These are phyloP conservation scores for Chionodraco myersi DNA, from an alignment of 2,113 vertebrate genomes.

Conservation along the genomic window DNA sequence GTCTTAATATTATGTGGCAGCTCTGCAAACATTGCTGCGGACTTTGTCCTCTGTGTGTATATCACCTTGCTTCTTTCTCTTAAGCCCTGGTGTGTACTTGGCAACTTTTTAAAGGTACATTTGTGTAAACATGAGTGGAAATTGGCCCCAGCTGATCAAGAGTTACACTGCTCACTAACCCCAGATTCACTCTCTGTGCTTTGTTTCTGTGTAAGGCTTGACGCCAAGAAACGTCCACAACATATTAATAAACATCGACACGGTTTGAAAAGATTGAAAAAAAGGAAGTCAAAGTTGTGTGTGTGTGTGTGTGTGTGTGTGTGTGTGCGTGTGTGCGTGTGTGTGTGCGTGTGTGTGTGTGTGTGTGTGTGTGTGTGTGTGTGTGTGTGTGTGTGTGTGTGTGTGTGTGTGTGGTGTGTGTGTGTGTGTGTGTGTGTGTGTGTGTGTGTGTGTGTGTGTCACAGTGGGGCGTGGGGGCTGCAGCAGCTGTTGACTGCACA, in stretches of 20 bases:
- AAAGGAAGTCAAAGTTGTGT: background rate
- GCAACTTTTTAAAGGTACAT: too few species aligned
- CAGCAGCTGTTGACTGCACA: constrained; percentile 67
- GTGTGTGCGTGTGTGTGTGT: constrained; percentile 2
- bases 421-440: constrained; percentile 2
- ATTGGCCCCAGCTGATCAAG: too few species aligned
- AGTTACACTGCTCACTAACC: too few species aligned
- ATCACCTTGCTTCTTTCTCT: too few species aligned
- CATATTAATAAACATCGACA: too few species aligned
- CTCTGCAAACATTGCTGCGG: background rate
- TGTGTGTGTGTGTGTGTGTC: constrained; percentile 31
- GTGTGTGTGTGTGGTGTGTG: too few species aligned
- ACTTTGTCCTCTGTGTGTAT: too few species aligned
- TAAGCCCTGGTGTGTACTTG: too few species aligned
- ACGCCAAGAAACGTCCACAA: too few species aligned
- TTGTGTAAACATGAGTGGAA: too few species aligned
- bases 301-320: background rate
- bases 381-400: background rate
- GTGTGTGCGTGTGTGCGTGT: background rate
- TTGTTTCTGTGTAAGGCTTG: too few species aligned
- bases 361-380: background rate
- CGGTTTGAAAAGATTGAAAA: background rate
- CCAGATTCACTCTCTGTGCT: too few species aligned
- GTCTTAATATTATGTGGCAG: background rate
- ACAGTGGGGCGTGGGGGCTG: constrained; percentile 25